Conservation (phyloP, 2,797 vertebrate species). For the Sebastes diploproa region DNA sequence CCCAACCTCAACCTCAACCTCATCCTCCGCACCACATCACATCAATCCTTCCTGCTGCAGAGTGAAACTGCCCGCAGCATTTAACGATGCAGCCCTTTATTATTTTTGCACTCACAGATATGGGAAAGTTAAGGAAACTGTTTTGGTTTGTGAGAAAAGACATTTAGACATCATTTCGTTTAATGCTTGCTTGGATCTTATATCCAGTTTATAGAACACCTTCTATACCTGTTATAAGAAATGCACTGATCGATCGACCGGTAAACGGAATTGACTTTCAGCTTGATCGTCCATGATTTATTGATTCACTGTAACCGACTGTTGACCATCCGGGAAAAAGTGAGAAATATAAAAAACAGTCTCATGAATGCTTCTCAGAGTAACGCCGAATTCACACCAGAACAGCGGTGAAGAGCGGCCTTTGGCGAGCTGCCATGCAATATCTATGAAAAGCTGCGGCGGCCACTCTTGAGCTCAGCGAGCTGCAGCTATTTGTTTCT, state of each 20-base stretch:
- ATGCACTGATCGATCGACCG: neutral
- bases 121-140: neutral
- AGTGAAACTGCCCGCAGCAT: neutral
- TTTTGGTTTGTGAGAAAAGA: neutral
- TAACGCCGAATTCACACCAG: too few relatives aligned
- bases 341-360: neutral
- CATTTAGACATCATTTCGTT: neutral
- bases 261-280: too few relatives aligned
- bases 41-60: neutral
- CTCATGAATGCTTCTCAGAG: neutral
- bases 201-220: neutral
- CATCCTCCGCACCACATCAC: neutral
- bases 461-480: too few relatives aligned
- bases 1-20: neutral
- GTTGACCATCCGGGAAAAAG: neutral
- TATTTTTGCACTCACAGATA: constrained; percentile 1
- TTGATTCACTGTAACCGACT: neutral
- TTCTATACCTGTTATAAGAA: neutral
- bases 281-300: too few relatives aligned
- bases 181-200: neutral
- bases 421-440: too few relatives aligned
- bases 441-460: too few relatives aligned
- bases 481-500: too few relatives aligned
- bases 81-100: neutral
- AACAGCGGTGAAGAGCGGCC: too few relatives aligned